Evolutionary conservation across 37 sponge, comb jelly and placozoan species (phyloP), one percentile per base, ranked within the genome.

Genomic region (Geodia barretti): DNA sequence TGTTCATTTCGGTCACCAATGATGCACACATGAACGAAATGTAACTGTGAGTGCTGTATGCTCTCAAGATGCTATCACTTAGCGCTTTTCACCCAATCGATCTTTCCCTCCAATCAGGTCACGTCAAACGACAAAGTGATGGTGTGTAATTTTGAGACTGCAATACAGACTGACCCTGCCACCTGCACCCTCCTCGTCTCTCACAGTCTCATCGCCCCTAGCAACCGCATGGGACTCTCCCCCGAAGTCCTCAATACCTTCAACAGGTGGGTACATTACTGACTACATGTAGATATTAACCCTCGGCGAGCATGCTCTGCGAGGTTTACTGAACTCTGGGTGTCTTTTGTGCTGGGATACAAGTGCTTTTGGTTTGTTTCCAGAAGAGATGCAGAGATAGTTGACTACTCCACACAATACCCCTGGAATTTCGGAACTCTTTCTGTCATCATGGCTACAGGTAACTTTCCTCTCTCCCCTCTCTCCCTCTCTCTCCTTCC

Each of bases 391-490:
- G 32, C 72, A 0, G 84, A 79, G 47, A 83, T 60, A 4, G 74
- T 88, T 2, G 83, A 88, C 60, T 88, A 83, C 73, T 88, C 89
- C n/a, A 65, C 68, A 2, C 89, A 88, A 41, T 83, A 88, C 33
- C 62, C 84, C 1, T 88, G 89, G 89, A 79, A 59, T 25, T 88
- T 88, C 82, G 89, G 83, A 1, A 61, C 78, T 14, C 74, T 88
- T 26, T 78, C 72, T 2, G 62, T 76, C 43, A 0, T 88, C 71
- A 67, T 88, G 58, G 78, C 84, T 30, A 78, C 84, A 59, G 83
- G 83, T 82, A 42, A 39, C 61, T 71, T n/a, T n/a, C n/a, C n/a
- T n/a, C n/a, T n/a, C n/a, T n/a, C n/a, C n/a, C n/a, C n/a, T n/a
- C n/a, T n/a, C n/a, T n/a, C n/a, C n/a, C n/a, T n/a, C n/a, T n/a